Evolutionary conservation across 2,113 vertebrate species (phyloP), one percentile per base, ranked within the genome.

Genomic region (Addax nasomaculatus): DNA sequence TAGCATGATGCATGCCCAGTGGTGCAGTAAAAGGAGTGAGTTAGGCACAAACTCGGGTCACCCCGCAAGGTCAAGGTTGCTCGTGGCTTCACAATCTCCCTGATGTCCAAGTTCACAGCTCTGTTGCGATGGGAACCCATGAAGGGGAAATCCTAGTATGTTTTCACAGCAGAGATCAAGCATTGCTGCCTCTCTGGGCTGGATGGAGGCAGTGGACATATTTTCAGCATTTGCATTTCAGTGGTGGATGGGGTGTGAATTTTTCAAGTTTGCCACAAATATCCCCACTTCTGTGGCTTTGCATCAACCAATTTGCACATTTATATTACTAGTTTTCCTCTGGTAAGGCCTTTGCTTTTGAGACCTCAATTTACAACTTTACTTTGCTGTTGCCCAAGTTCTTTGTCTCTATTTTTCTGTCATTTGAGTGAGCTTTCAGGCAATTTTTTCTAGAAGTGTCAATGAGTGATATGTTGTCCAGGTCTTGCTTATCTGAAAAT

Each of bases 311-410:
- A 3, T 87, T 84, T 86, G 62, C 84, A 86, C 36, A 0, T 53
- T 79, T 29, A 12, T 45, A 62, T 94, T 19, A 81, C 47, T 53
- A 30, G 49, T 1, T 27, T 13, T 80, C 30, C 51, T 85, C 45
- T 39, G 45, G 8, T 7, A 57, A 47, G 21, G 45, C 17, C 11
- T 90, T 73, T 78, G 53, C 30, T 96, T 76, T 49, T 49, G 76
- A 86, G 51, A 93, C 55, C 13, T 96, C 81, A 91, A 7, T 97
- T 97, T 94, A 60, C 89, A 94, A 51, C 53, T 97, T 39, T 36
- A 19, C 95, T 58, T 85, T 5, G 21, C 43, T 60, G 58, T 85
- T 90, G 11, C 58, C 12, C 43, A 49, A 25, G 7, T 94, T 57
- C 9, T 79, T 89, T 91, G 27, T 87, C 96, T 92, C 90, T 39